Conservation (phyloP, 2,888 invertebrate genomes). For the Pheosia gnoma region DNA sequence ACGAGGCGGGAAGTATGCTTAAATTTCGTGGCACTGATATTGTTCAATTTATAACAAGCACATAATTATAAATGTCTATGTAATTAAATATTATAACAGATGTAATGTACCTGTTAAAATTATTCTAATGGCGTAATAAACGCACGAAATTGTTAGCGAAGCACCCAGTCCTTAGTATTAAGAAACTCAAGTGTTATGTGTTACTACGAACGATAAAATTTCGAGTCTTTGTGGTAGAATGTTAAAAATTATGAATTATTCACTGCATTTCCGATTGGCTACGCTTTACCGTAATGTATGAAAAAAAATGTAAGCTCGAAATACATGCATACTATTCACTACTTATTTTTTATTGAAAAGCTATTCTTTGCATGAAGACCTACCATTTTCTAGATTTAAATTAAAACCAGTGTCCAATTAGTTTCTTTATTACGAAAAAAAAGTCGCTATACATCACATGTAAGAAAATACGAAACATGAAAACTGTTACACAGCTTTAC, state of each 20-base stretch:
- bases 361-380: too few species aligned
- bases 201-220: conserved; percentile 48
- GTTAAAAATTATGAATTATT: conserved; percentile 37
- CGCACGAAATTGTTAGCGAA: conserved; percentile 53
- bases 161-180: conserved; percentile 50
- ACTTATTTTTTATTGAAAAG: conserved; percentile 17
- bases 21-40: conserved; percentile 46
- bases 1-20: conserved; percentile 23
- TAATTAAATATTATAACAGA: conserved; percentile 15
- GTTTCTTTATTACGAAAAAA: conserved; percentile 3
- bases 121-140: conserved; percentile 15
- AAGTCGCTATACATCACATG: conserved; percentile 5
- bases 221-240: conserved; percentile 45
- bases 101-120: conserved; percentile 22
- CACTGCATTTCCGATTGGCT: conserved; percentile 42
- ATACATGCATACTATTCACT: conserved; percentile 50
- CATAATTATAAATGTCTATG: conserved; percentile 9
- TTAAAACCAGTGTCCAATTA: conserved; percentile 1
- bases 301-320: conserved; percentile 52
- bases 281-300: conserved; percentile 53
- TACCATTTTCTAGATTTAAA: not conserved
- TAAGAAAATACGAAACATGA: not conserved
- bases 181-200: conserved; percentile 41
- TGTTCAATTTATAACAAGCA: conserved; percentile 21
- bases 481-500: not conserved